Percentiles rank a stretch among this genome's conserved stretches.
These are phyloP conservation scores for Leptonema lineaticorne DNA, from an alignment of 1,140 invertebrate genomes.

Conservation along the genomic window DNA sequence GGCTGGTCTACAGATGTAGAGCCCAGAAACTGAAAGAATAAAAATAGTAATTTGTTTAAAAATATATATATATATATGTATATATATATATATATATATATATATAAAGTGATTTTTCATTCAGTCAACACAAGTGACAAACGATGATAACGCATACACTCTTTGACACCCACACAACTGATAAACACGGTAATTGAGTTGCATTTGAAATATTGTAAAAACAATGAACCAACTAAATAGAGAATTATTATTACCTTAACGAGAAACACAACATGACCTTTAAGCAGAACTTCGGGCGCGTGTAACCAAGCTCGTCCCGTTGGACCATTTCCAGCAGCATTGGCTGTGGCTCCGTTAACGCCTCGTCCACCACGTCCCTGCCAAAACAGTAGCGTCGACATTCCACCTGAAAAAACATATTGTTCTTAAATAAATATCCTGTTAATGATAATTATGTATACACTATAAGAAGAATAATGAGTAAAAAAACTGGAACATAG, in stretches of 20 bases:
- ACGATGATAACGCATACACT: conserved; percentile 1
- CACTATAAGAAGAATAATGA: too few relatives aligned
- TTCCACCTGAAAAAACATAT: conserved; percentile 47
- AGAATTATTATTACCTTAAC: conserved; percentile 76
- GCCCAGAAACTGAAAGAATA: conserved; percentile 80
- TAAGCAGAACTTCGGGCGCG: conserved; percentile 87
- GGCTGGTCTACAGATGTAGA: conserved; percentile 91
- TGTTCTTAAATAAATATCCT: too few relatives aligned
- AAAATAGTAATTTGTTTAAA: background rate
- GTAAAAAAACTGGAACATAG: too few relatives aligned
- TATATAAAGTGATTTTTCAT: too few relatives aligned
- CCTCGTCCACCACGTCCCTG: conserved; percentile 56
- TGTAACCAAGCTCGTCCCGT: conserved; percentile 86
- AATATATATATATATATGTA: background rate
- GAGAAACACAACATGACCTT: conserved; percentile 93
- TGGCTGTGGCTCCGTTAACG: conserved; percentile 49
- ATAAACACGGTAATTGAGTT: background rate
- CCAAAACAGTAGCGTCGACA: conserved; percentile 64
- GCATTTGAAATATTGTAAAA: background rate
- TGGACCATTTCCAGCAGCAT: conserved; percentile 45
- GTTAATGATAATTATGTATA: too few relatives aligned
- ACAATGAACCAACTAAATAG: background rate
- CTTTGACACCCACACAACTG: conserved; percentile 15
- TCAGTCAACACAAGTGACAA: background rate
- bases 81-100: background rate